Percentiles rank a stretch among this genome's conserved stretches.
phyloP scores from a whole-genome alignment of 1,140 invertebrate genomes.

The Rhopalosiphum maidis region DNA sequence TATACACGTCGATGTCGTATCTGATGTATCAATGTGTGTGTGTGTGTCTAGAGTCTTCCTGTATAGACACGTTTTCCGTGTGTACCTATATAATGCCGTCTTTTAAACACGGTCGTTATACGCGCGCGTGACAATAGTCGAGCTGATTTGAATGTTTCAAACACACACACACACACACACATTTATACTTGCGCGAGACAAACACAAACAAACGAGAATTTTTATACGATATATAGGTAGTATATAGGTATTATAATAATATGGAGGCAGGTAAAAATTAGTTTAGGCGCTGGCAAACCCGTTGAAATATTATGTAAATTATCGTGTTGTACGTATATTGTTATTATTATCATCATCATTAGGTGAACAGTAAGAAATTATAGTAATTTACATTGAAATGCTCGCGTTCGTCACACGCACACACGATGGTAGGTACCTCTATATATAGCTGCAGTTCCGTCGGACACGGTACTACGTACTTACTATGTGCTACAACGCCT shows the following conservation, averaged over 20 bases:
- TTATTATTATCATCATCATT: background rate
- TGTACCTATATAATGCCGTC: background rate
- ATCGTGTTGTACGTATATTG: background rate
- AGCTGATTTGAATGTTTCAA: conserved; percentile 36
- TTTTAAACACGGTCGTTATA: conserved; percentile 34
- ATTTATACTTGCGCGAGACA: too few species aligned
- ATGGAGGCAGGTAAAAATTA: conserved; percentile 1
- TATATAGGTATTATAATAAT: background rate
- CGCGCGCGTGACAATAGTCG: conserved; percentile 27
- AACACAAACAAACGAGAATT: conserved; percentile 28
- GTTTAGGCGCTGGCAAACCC: background rate
- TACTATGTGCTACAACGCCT: background rate
- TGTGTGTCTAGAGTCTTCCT: background rate
- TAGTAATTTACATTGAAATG: conserved; percentile 23
- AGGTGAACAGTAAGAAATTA: conserved; percentile 12
- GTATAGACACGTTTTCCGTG: conserved; percentile 17
- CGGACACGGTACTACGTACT: background rate
- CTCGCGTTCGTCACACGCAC: conserved; percentile 7
- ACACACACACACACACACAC: background rate
- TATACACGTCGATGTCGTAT: background rate
- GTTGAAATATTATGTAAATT: conserved; percentile 43
- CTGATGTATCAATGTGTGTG: background rate
- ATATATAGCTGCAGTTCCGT: background rate
- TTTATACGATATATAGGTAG: background rate
- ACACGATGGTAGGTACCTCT: background rate